These are phyloP conservation scores for Synanthedon vespiformis DNA, from an alignment of 2,888 invertebrate genomes.

Conservation along the genomic window DNA sequence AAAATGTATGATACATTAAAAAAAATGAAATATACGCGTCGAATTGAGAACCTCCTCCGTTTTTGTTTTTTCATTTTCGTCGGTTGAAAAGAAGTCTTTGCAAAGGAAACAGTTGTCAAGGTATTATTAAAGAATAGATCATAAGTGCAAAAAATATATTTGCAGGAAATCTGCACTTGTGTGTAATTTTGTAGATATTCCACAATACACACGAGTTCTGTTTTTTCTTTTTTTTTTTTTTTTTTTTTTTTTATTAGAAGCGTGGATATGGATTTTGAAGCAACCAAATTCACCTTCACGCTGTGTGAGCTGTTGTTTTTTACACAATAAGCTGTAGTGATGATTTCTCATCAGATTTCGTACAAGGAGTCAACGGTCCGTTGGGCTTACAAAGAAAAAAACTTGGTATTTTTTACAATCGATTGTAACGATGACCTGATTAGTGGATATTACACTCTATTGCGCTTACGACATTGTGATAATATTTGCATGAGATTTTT, in stretches of 20 bases:
- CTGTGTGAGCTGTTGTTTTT: constrained; percentile 10
- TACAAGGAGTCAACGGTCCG: constrained; percentile 20
- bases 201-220: too few species aligned
- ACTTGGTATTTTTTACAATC: constrained; percentile 17
- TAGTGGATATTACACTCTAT: background rate
- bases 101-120: too few species aligned
- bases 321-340: constrained; percentile 5
- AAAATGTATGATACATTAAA: too few species aligned
- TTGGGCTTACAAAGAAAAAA: constrained; percentile 5
- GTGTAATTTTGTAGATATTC: too few species aligned
- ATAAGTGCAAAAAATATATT: too few species aligned
- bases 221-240: background rate
- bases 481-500: background rate
- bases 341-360: constrained; percentile 25
- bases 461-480: background rate
- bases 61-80: too few species aligned
- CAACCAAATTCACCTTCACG: constrained; percentile 17
- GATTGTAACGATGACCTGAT: constrained; percentile 1
- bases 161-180: too few species aligned
- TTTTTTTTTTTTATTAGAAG: background rate
- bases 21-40: too few species aligned
- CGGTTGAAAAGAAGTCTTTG: too few species aligned
- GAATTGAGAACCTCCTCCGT: too few species aligned
- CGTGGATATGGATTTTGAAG: background rate
- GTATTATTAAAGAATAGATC: too few species aligned